Evolutionary conservation across 2,797 vertebrate species (phyloP), one percentile per base, ranked within the genome.

Genomic region (Eptatretus atami): DNA sequence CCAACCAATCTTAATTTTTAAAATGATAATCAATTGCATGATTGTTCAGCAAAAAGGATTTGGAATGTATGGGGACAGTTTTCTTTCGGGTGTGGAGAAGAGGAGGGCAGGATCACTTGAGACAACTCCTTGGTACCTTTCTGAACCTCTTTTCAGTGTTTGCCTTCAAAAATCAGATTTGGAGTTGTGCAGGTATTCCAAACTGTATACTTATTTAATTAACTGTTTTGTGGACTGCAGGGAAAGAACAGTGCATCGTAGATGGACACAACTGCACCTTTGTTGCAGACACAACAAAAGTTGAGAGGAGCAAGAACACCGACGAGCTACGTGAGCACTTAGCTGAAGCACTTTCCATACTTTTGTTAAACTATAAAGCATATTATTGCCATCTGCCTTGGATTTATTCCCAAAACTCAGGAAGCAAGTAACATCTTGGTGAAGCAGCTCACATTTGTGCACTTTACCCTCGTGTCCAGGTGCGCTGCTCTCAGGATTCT

Each of bases 261-360:
- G 80, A 82, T 0, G 79, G 78, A 2, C 88, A 86, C 86, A 75
- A 94, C 69, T 94, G 87, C 71, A 85, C 79, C 54, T 88, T 94
- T 68, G 81, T 82, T 8, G 80, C 72, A 68, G 81, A 83, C 15
- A 71, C 72, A 1, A 74, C 78, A 0, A 65, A 67, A 6, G 77
- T 86, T 65, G 79, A 78, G 53, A 73, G 75, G 53, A 85, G 80
- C 70, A 68, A 65, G 69, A 94, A 93, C 64, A 69, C 71, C 1
- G 77, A 86, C 67, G 74, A 75, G 52, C 74, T 80, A 52, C 73
- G 87, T 94, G 72, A 81, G 86, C 77, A 6, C 55, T 12, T 52
- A 53, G 15, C n/a, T 53, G 15, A 15, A 53, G 12, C 19, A 53
- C 12, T 52, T 54, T 53, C 63, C 19, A 19, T 19, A 19, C 52